Percentiles rank a stretch among this genome's conserved stretches.
These are phyloP conservation scores for Chrysopilus asiliformis DNA, from an alignment of 2,888 invertebrate genomes.

Conservation along the genomic window DNA sequence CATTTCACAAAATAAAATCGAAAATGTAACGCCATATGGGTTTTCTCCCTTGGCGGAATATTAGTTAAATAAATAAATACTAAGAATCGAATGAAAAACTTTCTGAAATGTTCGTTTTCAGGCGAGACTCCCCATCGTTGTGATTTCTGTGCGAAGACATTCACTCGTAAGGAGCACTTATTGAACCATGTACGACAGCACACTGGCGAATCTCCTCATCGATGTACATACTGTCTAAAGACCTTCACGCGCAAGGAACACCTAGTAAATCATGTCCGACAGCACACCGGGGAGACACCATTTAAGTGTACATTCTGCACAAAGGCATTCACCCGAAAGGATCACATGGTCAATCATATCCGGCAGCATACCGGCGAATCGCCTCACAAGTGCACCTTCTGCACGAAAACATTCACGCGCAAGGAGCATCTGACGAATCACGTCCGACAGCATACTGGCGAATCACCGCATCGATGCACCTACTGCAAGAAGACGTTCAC, in stretches of 20 bases:
- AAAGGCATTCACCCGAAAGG: slow-evolving; percentile 73
- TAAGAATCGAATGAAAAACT: too few relatives aligned
- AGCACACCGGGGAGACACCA: slow-evolving; percentile 75
- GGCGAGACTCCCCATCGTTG: slow-evolving; percentile 76
- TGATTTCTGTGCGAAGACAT: slow-evolving; percentile 74
- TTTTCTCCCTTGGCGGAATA: too few relatives aligned
- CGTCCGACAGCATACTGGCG: slow-evolving; percentile 66
- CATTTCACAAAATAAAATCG: too few relatives aligned
- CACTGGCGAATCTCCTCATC: slow-evolving; percentile 72
- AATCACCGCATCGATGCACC: slow-evolving; percentile 48
- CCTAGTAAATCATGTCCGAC: slow-evolving; percentile 69
- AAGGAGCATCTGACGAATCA: slow-evolving; percentile 79
- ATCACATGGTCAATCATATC: slow-evolving; percentile 61
- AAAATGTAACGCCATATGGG: too few relatives aligned
- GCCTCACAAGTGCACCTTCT: slow-evolving; percentile 74
- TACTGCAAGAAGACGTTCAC: slow-evolving; percentile 48
- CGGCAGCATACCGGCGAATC: slow-evolving; percentile 71
- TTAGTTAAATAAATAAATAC: too few relatives aligned
- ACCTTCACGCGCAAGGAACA: slow-evolving; percentile 82
- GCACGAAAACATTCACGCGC: slow-evolving; percentile 66
- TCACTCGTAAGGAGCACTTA: slow-evolving; percentile 74
- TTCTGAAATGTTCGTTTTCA: slow-evolving; percentile 16
- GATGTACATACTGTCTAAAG: slow-evolving; percentile 73
- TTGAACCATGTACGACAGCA: slow-evolving; percentile 74
- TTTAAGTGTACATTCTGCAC: slow-evolving; percentile 74